These are phyloP conservation scores for Coelogynopora nodosa DNA, from an alignment of 2,888 invertebrate species.

Conservation along the genomic window DNA sequence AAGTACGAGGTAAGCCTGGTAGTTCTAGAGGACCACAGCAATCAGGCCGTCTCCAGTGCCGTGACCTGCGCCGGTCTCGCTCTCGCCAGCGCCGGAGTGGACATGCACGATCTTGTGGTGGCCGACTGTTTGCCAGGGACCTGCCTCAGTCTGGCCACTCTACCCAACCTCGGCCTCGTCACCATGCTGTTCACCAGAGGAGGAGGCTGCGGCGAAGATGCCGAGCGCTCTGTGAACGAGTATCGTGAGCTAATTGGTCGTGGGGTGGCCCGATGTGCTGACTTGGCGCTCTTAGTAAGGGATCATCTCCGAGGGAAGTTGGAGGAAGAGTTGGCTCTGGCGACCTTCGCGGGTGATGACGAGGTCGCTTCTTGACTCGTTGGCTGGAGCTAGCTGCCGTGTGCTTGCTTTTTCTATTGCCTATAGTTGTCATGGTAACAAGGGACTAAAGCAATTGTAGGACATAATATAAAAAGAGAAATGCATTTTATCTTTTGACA, in stretches of 20 bases:
- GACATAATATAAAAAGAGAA: too few relatives aligned
- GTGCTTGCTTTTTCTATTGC: too few relatives aligned
- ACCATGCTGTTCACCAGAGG: neutral
- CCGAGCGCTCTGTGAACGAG: neutral
- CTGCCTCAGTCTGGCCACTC: neutral
- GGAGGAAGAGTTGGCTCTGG: neutral
- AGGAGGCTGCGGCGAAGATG: too few relatives aligned
- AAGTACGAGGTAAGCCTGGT: neutral
- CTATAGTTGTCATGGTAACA: too few relatives aligned
- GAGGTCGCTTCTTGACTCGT: too few relatives aligned
- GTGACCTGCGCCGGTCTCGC: neutral
- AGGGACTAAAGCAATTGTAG: too few relatives aligned
- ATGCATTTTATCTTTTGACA: too few relatives aligned
- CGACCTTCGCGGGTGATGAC: too few relatives aligned
- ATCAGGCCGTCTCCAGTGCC: neutral
- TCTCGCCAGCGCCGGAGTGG: neutral
- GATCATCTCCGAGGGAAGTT: neutral
- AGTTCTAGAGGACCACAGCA: neutral
- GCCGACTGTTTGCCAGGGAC: neutral
- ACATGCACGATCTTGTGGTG: constrained; percentile 19
- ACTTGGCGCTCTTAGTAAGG: neutral
- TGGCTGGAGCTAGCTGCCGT: too few relatives aligned
- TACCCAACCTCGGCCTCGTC: neutral
- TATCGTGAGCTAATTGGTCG: neutral
- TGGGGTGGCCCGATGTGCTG: neutral